Percentiles rank a stretch among this genome's conserved stretches.
Evolutionary conservation across 2,113 vertebrate species (phyloP).

Genomic region (Chunga burmeisteri): DNA sequence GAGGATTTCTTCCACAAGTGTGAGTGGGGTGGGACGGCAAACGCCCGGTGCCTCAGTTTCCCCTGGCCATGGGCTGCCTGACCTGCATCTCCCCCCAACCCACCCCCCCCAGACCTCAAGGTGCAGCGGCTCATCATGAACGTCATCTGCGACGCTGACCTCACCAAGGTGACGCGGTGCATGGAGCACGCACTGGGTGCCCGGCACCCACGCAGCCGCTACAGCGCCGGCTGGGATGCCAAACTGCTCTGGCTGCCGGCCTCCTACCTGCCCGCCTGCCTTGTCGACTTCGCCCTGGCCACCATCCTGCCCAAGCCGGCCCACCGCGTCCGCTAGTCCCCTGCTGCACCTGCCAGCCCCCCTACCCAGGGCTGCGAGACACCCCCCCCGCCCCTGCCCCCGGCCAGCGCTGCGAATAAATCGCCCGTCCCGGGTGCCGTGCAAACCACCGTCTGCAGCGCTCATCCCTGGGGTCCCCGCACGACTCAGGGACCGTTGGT

Average conservation of each 20-base stretch:
- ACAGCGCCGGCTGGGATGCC: conserved; percentile 94
- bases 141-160: conserved; percentile 82
- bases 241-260: conserved; percentile 92
- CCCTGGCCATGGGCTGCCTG: no score
- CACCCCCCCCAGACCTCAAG: conserved; percentile 76
- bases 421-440: neutral
- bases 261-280: conserved; percentile 87
- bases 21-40: no score
- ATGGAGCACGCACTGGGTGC: conserved; percentile 88
- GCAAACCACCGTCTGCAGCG: neutral
- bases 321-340: conserved; percentile 62
- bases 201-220: conserved; percentile 84
- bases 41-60: neutral
- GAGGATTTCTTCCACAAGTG: conserved; percentile 86
- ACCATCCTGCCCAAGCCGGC: conserved; percentile 85
- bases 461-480: neutral
- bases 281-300: conserved; percentile 81
- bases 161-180: conserved; percentile 87
- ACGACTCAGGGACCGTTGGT: neutral
- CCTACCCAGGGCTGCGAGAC: no score
- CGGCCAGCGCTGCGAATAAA: neutral
- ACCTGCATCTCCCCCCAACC: no score
- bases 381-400: neutral
- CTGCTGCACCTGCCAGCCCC: neutral
- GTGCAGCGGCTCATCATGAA: conserved; percentile 85